phyloP scores from a whole-genome alignment of 1,140 invertebrate species.

The Scylla paramamosain region DNA sequence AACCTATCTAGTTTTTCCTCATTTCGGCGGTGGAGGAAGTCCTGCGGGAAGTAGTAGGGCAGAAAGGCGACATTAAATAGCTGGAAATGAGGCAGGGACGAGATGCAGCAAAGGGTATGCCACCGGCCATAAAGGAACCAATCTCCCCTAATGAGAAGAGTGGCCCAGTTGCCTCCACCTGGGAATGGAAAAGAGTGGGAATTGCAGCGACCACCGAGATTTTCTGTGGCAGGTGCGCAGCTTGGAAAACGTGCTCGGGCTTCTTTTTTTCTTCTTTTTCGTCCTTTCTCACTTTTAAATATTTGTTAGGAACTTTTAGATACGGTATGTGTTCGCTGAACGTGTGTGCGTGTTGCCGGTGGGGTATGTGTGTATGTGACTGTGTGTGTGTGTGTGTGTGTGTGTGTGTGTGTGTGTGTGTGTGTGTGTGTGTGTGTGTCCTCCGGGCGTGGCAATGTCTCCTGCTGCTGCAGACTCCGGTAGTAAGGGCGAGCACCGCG shows the following conservation, averaged over 20 bases:
- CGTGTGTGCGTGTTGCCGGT: not conserved
- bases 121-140: constrained; percentile 1
- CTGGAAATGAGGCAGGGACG: constrained; percentile 8
- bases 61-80: constrained; percentile 11
- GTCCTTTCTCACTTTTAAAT: not conserved
- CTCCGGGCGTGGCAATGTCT: no score
- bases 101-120: constrained; percentile 8
- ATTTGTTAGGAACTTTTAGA: not conserved
- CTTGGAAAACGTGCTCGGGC: not conserved
- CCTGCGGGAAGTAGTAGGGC: not conserved
- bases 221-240: not conserved
- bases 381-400: not conserved
- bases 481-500: no score
- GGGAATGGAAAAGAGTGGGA: constrained; percentile 2
- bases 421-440: no score
- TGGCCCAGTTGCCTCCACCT: constrained; percentile 9
- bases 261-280: not conserved
- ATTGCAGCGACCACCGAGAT: not conserved
- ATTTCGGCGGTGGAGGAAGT: not conserved
- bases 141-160: constrained; percentile 7
- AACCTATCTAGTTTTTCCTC: constrained; percentile 22
- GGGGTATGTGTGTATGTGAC: not conserved
- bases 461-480: no score
- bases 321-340: not conserved
- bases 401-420: not conserved